Base-by-base conservation (phyloP, 2,888 invertebrate genomes). In the Eupelmus urozonus region DNA sequence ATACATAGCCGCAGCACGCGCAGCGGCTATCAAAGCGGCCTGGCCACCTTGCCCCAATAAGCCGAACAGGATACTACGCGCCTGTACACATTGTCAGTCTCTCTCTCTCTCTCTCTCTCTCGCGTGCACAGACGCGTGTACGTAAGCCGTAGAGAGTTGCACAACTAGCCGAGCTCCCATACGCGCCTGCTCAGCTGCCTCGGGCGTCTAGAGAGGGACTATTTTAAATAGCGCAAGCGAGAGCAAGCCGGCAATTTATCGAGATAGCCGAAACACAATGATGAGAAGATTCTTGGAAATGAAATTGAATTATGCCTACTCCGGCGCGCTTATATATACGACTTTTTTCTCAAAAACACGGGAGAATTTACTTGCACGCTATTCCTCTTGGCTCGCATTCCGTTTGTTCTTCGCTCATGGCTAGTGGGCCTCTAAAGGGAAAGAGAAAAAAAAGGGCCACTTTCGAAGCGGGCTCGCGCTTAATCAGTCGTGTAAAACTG, bases 41-140 rank as follows among this genome's bases (percentile, higher is more conserved):
- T 85, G 81, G 86, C 87, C 85, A 87, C 87, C 85, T 87, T 86
- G 87, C 87, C 87, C 88, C 81, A 87, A 88, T 88, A 87, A 88
- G 85, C 87, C 82, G 85, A 88, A 88, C 88, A 88, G 88, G 88
- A 87, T 88, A 88, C 16, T 18, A 60, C 34, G 18, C 51, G 53
- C 42, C 23, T 25, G 25, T 40, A 29, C 40, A 67, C n/a, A 34
- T 34, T 34, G 34, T 9, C 34, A 34, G n/a, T n/a, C n/a, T n/a
- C n/a, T n/a, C n/a, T n/a, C n/a, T n/a, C n/a, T n/a, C n/a, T n/a
- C n/a, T n/a, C n/a, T n/a, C n/a, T n/a, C n/a, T n/a, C n/a, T n/a
- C n/a, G n/a, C n/a, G 25, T 23, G 29, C 27, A 45, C 45, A 16
- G 4, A 45, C 42, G 67, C 40, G 66, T 53, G 27, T 27, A 23